phyloP scores from a whole-genome alignment of 64 coral and sea anemone genomes.

The Platygyra sinensis region DNA sequence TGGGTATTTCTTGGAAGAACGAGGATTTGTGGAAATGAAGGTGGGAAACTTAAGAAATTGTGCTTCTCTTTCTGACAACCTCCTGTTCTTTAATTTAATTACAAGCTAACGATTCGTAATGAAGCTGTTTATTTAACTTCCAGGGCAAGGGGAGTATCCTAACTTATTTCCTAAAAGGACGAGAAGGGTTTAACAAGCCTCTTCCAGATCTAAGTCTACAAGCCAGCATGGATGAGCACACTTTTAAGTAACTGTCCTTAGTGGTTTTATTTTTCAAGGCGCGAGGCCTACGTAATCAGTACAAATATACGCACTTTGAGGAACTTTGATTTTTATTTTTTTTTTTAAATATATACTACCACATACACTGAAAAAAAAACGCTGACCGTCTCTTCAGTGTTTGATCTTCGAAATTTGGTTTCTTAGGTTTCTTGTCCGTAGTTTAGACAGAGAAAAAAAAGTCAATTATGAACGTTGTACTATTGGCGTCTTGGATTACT shows the following conservation, averaged over 20 bases:
- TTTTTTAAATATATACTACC: not conserved
- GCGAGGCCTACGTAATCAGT: not conserved
- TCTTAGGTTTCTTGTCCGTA: too few species aligned
- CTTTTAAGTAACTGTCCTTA: constrained; percentile 63
- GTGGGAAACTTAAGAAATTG: constrained; percentile 15
- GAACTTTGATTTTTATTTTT: not conserved
- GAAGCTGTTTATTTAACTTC: not conserved
- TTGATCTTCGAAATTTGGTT: too few species aligned
- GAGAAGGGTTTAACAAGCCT: constrained; percentile 80
- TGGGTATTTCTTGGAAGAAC: constrained; percentile 82
- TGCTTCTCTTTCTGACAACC: not conserved
- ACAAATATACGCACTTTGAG: not conserved
- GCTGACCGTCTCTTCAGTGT: not conserved
- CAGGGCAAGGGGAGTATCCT: constrained; percentile 83
- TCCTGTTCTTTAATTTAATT: not conserved
- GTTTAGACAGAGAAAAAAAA: too few species aligned
- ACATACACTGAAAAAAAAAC: not conserved
- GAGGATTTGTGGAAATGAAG: constrained; percentile 89
- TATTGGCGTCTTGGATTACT: not conserved
- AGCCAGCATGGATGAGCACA: constrained; percentile 75
- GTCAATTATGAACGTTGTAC: not conserved
- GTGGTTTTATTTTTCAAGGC: not conserved
- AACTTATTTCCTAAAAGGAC: constrained; percentile 79
- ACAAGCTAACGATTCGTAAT: not conserved
- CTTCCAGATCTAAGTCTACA: constrained; percentile 70